These are phyloP conservation scores for Lagopus leucura DNA, from an alignment of 2,113 vertebrate genomes.

Conservation along the genomic window DNA sequence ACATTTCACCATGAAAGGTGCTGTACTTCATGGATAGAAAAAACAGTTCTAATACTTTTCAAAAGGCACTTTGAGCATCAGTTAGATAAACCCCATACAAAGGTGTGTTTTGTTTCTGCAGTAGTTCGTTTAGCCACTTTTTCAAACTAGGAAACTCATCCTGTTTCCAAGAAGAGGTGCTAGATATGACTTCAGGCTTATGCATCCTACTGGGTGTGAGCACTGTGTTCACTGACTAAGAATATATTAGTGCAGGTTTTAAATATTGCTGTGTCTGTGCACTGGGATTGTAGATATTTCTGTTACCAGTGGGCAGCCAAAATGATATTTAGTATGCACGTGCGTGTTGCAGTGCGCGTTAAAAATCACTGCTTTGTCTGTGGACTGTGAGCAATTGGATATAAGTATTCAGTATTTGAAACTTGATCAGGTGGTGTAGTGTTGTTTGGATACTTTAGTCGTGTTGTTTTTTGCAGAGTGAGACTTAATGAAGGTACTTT, in stretches of 20 bases:
- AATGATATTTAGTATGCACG: neutral
- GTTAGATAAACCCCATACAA: neutral
- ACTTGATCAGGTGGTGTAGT: neutral
- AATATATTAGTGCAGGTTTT: slow-evolving; percentile 1
- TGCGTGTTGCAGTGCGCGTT: neutral
- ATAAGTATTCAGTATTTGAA: neutral
- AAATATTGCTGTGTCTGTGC: neutral
- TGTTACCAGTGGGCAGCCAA: slow-evolving; percentile 5
- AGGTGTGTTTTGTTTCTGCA: neutral
- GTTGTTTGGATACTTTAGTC: neutral
- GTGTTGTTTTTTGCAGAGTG: neutral
- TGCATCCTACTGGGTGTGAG: slow-evolving; percentile 16
- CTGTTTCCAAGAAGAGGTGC: neutral
- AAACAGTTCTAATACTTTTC: neutral
- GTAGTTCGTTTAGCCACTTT: neutral
- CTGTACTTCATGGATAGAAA: neutral
- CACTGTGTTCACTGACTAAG: slow-evolving; percentile 21
- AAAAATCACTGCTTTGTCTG: neutral
- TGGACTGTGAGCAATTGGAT: neutral
- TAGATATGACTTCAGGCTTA: slow-evolving; percentile 35
- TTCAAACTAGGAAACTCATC: neutral
- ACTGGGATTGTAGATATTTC: neutral
- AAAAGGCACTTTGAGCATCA: neutral
- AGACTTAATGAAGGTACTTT: neutral
- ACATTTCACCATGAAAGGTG: neutral